Evolutionary conservation across 2,797 vertebrate species (phyloP), one percentile per base, ranked within the genome.

Genomic region (Siniperca obscura): DNA sequence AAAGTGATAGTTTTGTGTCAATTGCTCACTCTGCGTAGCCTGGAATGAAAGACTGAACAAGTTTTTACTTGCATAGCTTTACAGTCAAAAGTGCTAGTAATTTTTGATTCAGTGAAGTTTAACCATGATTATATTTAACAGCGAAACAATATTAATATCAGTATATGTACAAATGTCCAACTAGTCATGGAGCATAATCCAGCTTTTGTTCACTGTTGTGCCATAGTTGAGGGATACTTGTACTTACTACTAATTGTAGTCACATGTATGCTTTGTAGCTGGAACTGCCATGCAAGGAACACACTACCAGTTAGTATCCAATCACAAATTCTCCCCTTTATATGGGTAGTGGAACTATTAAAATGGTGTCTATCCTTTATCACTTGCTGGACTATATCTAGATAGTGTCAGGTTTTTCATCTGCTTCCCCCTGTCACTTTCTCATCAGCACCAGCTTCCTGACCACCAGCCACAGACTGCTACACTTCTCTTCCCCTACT

Each of bases 371-470:
- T 50, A 11, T 42, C 9, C 22, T 30, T 73, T 34, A 57, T 60
- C 16, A 17, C 16, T 36, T n/a, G 7, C 25, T 64, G 9, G 44
- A 60, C 30, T 79, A 50, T 44, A 11, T 78, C 22, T 40, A 34
- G 8, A 76, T 30, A 5, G 16, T 46, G 11, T 30, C 14, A 76
- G 14, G 30, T 55, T 11, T 48, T n/a, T 75, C 5, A 70, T 55
- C 19, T 48, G 6, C 36, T 62, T 0, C 22, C 22, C 3, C 19
- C 9, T 71, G 10, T 85, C 27, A 50, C 17, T 70, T 64, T 81
- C 48, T 81, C 70, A 40, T 79, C 82, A 97, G 96, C 89, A 94
- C 94, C 87, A 96, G 95, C 89, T 96, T 97, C 78, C 89, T 97
- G 84, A 93, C 89, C 21, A 92, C 94, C 87, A 96, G 91, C 78